These are phyloP conservation scores for Chaetogeoica ovagalla DNA, from an alignment of 2,888 invertebrate species.

Conservation along the genomic window DNA sequence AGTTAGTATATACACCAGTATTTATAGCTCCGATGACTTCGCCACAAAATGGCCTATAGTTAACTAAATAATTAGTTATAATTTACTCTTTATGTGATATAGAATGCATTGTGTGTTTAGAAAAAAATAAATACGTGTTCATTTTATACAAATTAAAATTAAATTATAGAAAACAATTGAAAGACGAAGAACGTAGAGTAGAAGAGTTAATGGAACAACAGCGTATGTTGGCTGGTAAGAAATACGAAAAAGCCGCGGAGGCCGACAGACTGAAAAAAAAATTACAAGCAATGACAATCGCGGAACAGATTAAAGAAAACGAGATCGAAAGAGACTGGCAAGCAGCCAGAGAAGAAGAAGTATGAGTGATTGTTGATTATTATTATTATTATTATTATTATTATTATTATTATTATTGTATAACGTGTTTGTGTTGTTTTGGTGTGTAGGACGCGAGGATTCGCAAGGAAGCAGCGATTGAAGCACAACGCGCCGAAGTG, in stretches of 20 bases:
- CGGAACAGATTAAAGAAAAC: constrained; percentile 63
- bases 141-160: neutral
- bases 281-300: constrained; percentile 59
- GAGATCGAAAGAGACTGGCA: constrained; percentile 60
- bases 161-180: constrained; percentile 58
- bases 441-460: constrained; percentile 9
- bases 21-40: too few relatives aligned
- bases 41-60: too few relatives aligned
- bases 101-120: too few relatives aligned
- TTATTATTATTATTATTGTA: too few relatives aligned
- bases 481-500: constrained; percentile 12
- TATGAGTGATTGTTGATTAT: neutral
- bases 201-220: constrained; percentile 74
- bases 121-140: neutral
- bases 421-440: neutral
- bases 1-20: too few relatives aligned
- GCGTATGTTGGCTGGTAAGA: constrained; percentile 64
- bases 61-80: too few relatives aligned
- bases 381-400: too few relatives aligned
- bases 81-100: too few relatives aligned
- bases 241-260: constrained; percentile 65
- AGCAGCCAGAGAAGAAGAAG: constrained; percentile 3
- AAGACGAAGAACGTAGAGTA: constrained; percentile 62
- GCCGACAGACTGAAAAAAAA: constrained; percentile 62
- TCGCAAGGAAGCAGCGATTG: neutral